These are phyloP conservation scores for Mohoua ochrocephala DNA, from an alignment of 2,113 vertebrate genomes.

Conservation along the genomic window DNA sequence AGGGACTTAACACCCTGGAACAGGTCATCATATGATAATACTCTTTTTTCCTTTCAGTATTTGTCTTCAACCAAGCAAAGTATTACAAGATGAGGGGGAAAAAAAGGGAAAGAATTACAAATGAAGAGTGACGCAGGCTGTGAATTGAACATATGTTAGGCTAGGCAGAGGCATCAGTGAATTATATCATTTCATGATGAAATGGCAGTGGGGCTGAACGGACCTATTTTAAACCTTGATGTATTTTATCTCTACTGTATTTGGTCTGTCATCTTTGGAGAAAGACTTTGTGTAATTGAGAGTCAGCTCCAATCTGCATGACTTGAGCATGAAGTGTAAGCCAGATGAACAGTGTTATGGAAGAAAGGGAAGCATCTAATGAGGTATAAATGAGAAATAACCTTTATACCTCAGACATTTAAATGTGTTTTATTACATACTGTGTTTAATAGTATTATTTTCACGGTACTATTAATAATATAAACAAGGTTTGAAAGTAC, in stretches of 20 bases:
- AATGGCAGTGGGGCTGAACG: constrained; percentile 90
- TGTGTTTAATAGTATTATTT: constrained; percentile 36
- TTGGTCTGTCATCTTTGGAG: constrained; percentile 88
- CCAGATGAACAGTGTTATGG: constrained; percentile 62
- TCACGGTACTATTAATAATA: not conserved
- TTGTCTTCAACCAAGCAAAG: constrained; percentile 84
- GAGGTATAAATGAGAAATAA: constrained; percentile 72
- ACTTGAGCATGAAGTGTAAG: constrained; percentile 75
- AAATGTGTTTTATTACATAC: constrained; percentile 25
- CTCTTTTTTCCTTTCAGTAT: constrained; percentile 80
- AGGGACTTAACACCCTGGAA: constrained; percentile 85
- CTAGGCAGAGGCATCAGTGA: constrained; percentile 80
- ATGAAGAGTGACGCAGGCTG: constrained; percentile 91
- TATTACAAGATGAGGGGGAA: constrained; percentile 74
- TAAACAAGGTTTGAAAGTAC: not conserved
- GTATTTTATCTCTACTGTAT: constrained; percentile 89
- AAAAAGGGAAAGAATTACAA: constrained; percentile 87
- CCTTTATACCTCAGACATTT: constrained; percentile 54
- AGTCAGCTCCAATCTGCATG: constrained; percentile 90
- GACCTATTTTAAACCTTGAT: constrained; percentile 95
- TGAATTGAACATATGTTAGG: constrained; percentile 95
- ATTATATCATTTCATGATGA: constrained; percentile 88
- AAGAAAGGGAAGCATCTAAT: constrained; percentile 73
- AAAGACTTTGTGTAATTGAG: constrained; percentile 89
- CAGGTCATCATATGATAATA: constrained; percentile 85